Conservation (phyloP, 2,113 vertebrate species). For the Grammomys dolichurus region DNA sequence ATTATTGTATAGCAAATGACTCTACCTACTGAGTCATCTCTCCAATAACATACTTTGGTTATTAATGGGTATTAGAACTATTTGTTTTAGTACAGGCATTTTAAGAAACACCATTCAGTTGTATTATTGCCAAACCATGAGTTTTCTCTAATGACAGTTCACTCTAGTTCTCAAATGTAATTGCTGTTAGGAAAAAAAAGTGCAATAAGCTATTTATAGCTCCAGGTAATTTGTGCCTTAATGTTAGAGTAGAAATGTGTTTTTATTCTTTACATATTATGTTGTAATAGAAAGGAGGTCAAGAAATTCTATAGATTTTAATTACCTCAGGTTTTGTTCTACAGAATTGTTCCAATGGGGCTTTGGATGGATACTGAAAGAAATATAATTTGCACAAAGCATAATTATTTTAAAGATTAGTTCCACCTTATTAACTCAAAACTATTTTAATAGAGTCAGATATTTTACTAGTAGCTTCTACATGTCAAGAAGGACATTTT, state of each 20-base stretch:
- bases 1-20: not conserved
- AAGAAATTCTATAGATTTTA: constrained; percentile 46
- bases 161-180: not conserved
- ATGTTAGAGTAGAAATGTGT: not conserved
- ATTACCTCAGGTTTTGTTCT: not conserved
- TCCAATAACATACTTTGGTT: not conserved
- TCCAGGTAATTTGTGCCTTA: not conserved
- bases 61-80: not conserved
- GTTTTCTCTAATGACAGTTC: not conserved
- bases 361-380: not conserved
- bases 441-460: not conserved
- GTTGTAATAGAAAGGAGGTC: not conserved
- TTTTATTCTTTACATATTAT: not conserved
- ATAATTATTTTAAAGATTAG: constrained; percentile 14
- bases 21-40: not conserved
- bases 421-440: constrained; percentile 2
- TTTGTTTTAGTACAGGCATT: not conserved
- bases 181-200: not conserved
- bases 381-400: constrained; percentile 31
- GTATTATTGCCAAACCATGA: not conserved
- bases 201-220: not conserved
- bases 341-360: not conserved
- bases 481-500: not conserved
- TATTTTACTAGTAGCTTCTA: not conserved
- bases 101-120: not conserved